Base-by-base conservation (phyloP, 2,113 vertebrate species). In the Anolis carolinensis region DNA sequence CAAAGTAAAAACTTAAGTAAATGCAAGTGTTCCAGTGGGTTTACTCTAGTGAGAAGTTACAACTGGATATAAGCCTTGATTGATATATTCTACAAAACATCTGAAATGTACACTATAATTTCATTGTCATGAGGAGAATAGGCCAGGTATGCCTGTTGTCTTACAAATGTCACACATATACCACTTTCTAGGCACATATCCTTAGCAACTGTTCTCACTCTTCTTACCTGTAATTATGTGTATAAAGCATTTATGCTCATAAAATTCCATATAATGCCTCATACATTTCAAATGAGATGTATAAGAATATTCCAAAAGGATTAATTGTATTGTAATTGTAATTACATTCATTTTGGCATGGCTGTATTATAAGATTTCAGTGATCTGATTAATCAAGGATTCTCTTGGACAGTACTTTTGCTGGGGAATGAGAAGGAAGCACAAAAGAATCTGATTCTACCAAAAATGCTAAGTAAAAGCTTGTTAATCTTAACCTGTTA, bases 111-210 rank as follows among this genome's bases (percentile, higher is more conserved):
- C 2, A 20, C 30, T 74, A 4, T 30, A 18, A 52, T 18, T 59
- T 36, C 55, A 79, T 4, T 62, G n/a, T 21, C 52, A 79, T 65
- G 62, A 65, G 16, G 39, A 23, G 62, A 65, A 65, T 23, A 21
- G 62, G 20, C 62, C 62, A 59, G 55, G 55, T 59, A 59, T 14
- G 11, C 14, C 4, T 59, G 55, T 59, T 59, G 14, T 4, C 55
- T 59, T 59, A 59, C 55, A 59, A 59, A 59, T 16, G 14, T 59
- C 55, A 59, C 55, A 59, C 16, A 59, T 6, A 65, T 5, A 36
- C 87, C 0, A 2, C 67, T 1, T 2, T 0, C 0, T 71, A 92
- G 1, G 67, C 81, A 81, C 0, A 0, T 0, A 0, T 75, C 70
- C 65, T 44, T 82, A 90, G 82, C 86, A 86, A 5, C 0, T 79